Evolutionary conservation across 2,888 invertebrate species (phyloP).

Genomic region (Monochamus alternatus): DNA sequence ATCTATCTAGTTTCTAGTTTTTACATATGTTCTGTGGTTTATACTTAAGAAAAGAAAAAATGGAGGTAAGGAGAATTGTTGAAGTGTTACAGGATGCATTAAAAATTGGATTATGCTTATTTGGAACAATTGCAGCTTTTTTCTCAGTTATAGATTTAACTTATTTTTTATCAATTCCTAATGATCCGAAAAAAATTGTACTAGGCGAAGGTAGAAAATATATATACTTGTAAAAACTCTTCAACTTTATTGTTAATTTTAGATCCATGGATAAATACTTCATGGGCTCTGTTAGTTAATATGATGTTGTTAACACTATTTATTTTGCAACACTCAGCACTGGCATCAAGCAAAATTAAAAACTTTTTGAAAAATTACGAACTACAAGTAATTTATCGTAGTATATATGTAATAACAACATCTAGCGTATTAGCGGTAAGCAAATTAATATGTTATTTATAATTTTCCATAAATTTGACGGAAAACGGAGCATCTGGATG

Average conservation of each 20-base stretch:
- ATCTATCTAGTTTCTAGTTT: no score
- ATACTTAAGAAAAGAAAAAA: no score
- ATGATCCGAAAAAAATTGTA: no score
- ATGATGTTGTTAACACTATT: slow-evolving; percentile 72
- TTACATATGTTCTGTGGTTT: no score
- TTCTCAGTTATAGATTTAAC: slow-evolving; percentile 73
- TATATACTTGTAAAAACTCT: slow-evolving; percentile 35
- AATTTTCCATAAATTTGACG: slow-evolving; percentile 24
- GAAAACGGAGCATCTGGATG: no score
- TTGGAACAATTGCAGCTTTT: slow-evolving; percentile 72
- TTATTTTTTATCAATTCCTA: slow-evolving; percentile 73
- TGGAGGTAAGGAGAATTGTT: not conserved
- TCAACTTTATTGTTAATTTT: not conserved
- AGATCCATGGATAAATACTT: slow-evolving; percentile 68
- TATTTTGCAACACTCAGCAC: slow-evolving; percentile 75
- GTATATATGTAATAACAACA: slow-evolving; percentile 72
- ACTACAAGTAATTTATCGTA: slow-evolving; percentile 70
- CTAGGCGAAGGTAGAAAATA: no score
- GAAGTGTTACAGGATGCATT: slow-evolving; percentile 36
- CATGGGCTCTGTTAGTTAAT: slow-evolving; percentile 70
- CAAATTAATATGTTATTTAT: slow-evolving; percentile 8
- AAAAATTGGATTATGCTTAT: slow-evolving; percentile 66
- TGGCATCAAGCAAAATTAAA: slow-evolving; percentile 72
- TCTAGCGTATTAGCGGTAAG: slow-evolving; percentile 71
- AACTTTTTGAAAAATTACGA: slow-evolving; percentile 68